Base-by-base conservation (phyloP, 2,888 invertebrate genomes). In the Aporophyla lueneburgensis region DNA sequence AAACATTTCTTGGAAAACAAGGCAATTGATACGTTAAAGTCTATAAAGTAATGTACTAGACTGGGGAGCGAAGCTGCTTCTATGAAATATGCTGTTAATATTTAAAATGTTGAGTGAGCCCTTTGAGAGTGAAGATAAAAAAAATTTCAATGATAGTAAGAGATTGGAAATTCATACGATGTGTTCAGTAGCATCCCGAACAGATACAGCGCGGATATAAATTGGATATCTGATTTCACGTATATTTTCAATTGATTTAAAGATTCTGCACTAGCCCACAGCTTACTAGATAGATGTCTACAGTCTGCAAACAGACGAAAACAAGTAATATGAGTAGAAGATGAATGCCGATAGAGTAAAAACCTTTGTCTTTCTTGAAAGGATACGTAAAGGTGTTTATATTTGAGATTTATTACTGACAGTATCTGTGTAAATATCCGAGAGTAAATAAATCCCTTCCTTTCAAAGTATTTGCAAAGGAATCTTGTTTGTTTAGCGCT, bases 381-480 rank as follows among this genome's bases (percentile, higher is more conserved):
- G 74, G 70, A 77, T 77, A 83, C 74, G 68, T 73, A 63, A 85
- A 85, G 86, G 83, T 85, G 83, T 83, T 77, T 78, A 76, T 72
- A 72, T 81, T 76, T 74, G 72, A 56, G 78, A 84, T 76, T 74
- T 85, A 76, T 78, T 62, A 67, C 81, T 71, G 74, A 71, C 81
- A 75, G 74, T 77, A 81, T 81, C 73, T 80, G 82, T 77, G 75
- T 82, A 76, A 76, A 80, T 73, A 86, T 86, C 81, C 69, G 43
- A 70, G 59, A 59, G 76, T 78, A 80, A 84, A 76, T 86, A 86
- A 71, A 86, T 78, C 53, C 72, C 68, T 76, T 71, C 85, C 73
- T 83, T 84, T 80, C 71, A 72, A 82, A 83, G 80, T 86, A 86
- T 85, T 83, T 84, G 85, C 76, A 46, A 82, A 78, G 74, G 63